Evolutionary conservation across 2,797 vertebrate species (phyloP).

Genomic region (Takifugu ocellatus): DNA sequence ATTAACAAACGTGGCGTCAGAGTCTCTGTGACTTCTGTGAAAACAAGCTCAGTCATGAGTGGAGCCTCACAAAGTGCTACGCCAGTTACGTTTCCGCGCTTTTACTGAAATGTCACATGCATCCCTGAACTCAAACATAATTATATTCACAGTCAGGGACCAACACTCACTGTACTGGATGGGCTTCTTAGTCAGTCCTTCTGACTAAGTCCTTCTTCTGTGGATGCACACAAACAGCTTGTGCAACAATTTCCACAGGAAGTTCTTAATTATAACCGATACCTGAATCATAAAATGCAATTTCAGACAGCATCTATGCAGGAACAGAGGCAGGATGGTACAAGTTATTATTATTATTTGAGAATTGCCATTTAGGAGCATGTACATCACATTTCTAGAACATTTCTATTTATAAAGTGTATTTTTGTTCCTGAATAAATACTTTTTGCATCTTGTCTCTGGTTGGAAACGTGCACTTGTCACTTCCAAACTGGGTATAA

Average conservation of each 20-base stretch:
- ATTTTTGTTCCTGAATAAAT: too few species aligned
- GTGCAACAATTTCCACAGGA: conserved; percentile 38
- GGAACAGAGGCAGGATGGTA: conserved; percentile 19
- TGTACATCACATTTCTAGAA: conserved; percentile 2
- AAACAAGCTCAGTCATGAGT: conserved; percentile 24
- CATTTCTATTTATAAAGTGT: too few species aligned
- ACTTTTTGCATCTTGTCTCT: too few species aligned
- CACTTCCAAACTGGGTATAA: too few species aligned
- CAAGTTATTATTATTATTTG: conserved; percentile 32
- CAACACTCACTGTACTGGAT: conserved; percentile 57
- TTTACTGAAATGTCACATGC: conserved; percentile 81
- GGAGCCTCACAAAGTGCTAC: conserved; percentile 31
- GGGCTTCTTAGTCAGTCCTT: conserved; percentile 48
- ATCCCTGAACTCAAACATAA: conserved; percentile 64
- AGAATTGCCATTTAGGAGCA: conserved; percentile 8
- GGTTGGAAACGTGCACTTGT: too few species aligned
- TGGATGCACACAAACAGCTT: conserved; percentile 51
- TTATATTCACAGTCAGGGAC: conserved; percentile 64
- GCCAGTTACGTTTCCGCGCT: conserved; percentile 56
- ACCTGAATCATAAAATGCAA: conserved; percentile 45
- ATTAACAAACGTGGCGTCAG: conserved; percentile 11
- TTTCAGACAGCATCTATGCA: conserved; percentile 34
- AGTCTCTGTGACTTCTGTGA: conserved; percentile 27
- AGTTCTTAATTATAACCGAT: conserved; percentile 48
- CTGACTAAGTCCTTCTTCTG: conserved; percentile 44